Conservation (phyloP, 2,888 invertebrate species). For the Dilophus febrilis region DNA sequence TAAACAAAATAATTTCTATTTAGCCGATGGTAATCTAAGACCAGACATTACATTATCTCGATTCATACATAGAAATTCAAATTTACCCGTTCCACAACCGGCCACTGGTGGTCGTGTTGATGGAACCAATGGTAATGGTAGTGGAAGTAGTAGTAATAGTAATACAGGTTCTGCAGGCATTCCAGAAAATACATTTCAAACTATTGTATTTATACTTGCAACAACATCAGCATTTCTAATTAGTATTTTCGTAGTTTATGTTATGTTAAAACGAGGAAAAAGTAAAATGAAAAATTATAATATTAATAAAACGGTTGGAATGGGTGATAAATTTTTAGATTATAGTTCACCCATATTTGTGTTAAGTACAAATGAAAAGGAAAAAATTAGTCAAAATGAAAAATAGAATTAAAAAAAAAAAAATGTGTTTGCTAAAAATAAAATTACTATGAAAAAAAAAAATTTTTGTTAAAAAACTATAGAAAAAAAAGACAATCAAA, state of each 20-base stretch:
- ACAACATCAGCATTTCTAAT: conserved; percentile 66
- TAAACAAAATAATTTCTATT: conserved; percentile 22
- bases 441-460: no score
- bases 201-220: conserved; percentile 58
- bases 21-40: conserved; percentile 27
- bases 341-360: conserved; percentile 29
- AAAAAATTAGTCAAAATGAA: no score
- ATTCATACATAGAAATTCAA: conserved; percentile 34
- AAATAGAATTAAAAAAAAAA: no score
- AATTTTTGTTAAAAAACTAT: no score
- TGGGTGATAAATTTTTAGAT: conserved; percentile 22
- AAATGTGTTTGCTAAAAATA: no score
- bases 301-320: conserved; percentile 11
- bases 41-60: conserved; percentile 47
- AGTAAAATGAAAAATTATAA: conserved; percentile 14
- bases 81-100: conserved; percentile 11
- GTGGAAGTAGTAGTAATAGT: not conserved
- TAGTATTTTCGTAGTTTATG: conserved; percentile 54
- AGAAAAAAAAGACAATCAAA: no score
- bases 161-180: conserved; percentile 20
- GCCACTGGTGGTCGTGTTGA: conserved; percentile 3
- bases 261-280: conserved; percentile 54
- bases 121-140: conserved; percentile 3
- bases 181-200: conserved; percentile 42
- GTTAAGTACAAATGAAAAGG: conserved; percentile 18